Base-by-base conservation (phyloP, 2,113 vertebrate genomes). In the Sceloporus tristichus region DNA sequence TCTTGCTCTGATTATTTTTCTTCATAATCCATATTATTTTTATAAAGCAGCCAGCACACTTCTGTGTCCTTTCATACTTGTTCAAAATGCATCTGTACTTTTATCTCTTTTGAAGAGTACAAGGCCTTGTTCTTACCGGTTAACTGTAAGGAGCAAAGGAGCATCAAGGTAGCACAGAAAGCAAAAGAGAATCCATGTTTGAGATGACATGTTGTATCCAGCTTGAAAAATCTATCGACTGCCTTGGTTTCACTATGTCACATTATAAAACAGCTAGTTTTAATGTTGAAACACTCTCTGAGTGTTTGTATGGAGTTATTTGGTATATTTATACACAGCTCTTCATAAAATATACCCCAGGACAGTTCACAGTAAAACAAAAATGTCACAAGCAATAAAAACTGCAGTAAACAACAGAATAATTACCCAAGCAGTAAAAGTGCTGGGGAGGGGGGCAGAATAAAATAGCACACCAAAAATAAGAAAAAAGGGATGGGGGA, bases 1-100 rank as follows among this genome's bases (percentile, higher is more conserved):
- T 73, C 82, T 54, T 73, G 11, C 34, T 84, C 18, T 73, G 27
- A 84, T n/a, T 29, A 73, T 84, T 84, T 73, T 73, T 68, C 54
- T 73, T 34, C 68, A 54, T 29, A 56, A 29, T 34, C 48, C 16
- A n/a, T 68, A 18, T 42, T 80, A 18, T 38, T 80, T 84, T 84
- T 53, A 84, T n/a, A 34, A 8, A n/a, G 16, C 56, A 42, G 29
- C 68, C 29, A 83, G 53, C 25, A 53, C 25, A 83, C 29, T n/a
- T 40, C 40, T 9, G 25, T 70, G 40, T 48, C 81, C 65, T 70
- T 83, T 70, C 27, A 25, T 7, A 70, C 65, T 70, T 6, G 16
- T 13, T 83, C 25, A 70, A 70, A 48, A 70, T 29, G 29, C 9
- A 7, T 25, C 40, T 19, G 65, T 29, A 19, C 14, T 29, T 65